phyloP scores from a whole-genome alignment of 1,140 invertebrate species.

The Lepidurus apus region DNA sequence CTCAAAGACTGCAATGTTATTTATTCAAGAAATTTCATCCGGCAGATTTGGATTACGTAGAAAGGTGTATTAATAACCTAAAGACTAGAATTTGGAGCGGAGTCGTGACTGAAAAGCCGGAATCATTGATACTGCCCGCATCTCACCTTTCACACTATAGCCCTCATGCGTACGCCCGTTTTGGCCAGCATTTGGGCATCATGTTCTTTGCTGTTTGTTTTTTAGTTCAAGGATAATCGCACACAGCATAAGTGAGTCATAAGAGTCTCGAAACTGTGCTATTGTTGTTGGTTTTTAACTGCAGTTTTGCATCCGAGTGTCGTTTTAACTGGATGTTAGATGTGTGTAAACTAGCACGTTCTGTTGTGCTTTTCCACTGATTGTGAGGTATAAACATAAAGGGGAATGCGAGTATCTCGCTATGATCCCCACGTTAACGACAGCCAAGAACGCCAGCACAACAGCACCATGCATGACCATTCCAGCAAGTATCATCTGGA shows the following conservation, averaged over 20 bases:
- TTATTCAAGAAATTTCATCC: neutral
- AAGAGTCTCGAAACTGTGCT: no score
- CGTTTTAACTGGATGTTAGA: neutral
- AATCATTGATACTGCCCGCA: neutral
- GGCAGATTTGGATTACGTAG: neutral
- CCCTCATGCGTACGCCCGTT: neutral
- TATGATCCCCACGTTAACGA: neutral
- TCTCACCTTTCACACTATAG: constrained; percentile 8
- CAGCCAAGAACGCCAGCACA: neutral
- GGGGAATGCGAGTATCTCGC: constrained; percentile 1
- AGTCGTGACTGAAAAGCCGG: neutral
- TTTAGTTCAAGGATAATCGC: neutral
- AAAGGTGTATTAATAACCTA: neutral
- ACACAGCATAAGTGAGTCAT: neutral
- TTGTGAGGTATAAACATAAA: neutral
- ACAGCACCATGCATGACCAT: neutral
- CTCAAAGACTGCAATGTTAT: no score
- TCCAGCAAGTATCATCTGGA: constrained; percentile 42
- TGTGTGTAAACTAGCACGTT: neutral
- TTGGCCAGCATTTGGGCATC: neutral
- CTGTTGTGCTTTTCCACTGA: neutral
- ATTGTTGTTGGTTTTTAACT: neutral
- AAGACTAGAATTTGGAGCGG: neutral
- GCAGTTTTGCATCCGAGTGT: neutral
- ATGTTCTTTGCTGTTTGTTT: neutral